These are phyloP conservation scores for Pteromalus puparum DNA, from an alignment of 1,140 invertebrate genomes.

Conservation along the genomic window DNA sequence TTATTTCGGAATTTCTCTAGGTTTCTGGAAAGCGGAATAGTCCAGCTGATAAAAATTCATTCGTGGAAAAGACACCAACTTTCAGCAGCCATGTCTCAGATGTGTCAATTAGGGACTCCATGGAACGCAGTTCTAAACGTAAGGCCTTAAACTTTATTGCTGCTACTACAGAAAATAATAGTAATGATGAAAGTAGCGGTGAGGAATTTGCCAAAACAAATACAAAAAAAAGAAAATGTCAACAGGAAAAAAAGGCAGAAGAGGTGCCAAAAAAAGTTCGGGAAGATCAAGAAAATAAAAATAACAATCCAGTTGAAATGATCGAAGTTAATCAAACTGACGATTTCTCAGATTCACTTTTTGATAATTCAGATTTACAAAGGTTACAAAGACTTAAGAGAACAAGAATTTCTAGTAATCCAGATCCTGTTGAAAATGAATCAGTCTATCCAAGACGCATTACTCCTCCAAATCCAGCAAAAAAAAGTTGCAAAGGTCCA, in stretches of 20 bases:
- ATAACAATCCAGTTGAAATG: neutral
- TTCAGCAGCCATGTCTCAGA: neutral
- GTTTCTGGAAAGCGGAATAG: conserved; percentile 55
- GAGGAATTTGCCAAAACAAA: conserved; percentile 28
- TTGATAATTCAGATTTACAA: conserved; percentile 19
- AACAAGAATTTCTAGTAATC: conserved; percentile 11
- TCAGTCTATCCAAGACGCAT: conserved; percentile 50
- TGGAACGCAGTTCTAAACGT: conserved; percentile 60
- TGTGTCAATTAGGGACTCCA: neutral
- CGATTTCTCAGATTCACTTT: conserved; percentile 37
- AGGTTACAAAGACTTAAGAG: neutral
- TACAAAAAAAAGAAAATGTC: conserved; percentile 59
- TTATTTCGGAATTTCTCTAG: conserved; percentile 61
- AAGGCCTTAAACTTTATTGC: conserved; percentile 56
- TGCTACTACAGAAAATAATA: conserved; percentile 43
- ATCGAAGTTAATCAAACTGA: conserved; percentile 32
- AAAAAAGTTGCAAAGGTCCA: conserved; percentile 38
- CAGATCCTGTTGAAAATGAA: conserved; percentile 35
- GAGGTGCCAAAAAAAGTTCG: conserved; percentile 23
- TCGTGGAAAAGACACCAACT: conserved; percentile 20
- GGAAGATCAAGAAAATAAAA: conserved; percentile 31
- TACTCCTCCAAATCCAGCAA: conserved; percentile 52
- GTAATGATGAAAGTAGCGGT: conserved; percentile 54
- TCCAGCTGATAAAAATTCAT: conserved; percentile 48
- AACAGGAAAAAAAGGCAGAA: conserved; percentile 33